Conservation (phyloP, 2,888 invertebrate genomes). For the Amaurobius ferox region DNA sequence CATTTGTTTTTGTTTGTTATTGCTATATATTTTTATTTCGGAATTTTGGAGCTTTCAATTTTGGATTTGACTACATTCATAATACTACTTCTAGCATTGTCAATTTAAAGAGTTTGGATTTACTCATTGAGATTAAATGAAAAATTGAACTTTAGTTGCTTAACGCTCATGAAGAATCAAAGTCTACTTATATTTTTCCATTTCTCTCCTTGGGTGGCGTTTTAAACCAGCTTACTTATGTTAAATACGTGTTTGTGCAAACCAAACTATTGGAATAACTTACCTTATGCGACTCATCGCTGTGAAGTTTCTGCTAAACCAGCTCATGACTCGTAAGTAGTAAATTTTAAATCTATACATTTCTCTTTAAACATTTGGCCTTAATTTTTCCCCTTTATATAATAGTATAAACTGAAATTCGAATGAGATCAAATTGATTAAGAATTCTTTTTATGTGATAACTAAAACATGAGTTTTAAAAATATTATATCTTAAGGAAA, state of each 20-base stretch:
- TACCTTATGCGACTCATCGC: neutral
- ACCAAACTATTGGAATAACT: constrained; percentile 22
- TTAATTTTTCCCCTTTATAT: too few species aligned
- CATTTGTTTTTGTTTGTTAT: neutral
- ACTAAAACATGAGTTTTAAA: too few species aligned
- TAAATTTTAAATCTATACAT: neutral
- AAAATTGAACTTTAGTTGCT: too few species aligned
- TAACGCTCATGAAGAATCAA: neutral
- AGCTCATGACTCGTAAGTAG: constrained; percentile 17
- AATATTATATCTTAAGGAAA: too few species aligned
- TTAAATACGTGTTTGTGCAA: constrained; percentile 27
- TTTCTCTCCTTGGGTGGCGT: neutral
- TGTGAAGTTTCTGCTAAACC: neutral
- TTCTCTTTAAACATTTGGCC: too few species aligned
- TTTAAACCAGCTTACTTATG: constrained; percentile 38
- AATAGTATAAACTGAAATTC: too few species aligned
- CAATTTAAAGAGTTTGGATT: neutral
- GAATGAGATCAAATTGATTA: too few species aligned
- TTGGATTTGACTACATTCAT: neutral
- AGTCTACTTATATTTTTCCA: neutral
- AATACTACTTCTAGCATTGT: neutral
- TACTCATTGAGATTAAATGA: too few species aligned
- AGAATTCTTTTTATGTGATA: too few species aligned
- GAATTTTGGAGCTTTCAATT: neutral
- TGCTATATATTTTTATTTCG: neutral